Evolutionary conservation across 2,888 invertebrate species (phyloP), one percentile per base, ranked within the genome.

Genomic region (Drosophila neoperkinsi): DNA sequence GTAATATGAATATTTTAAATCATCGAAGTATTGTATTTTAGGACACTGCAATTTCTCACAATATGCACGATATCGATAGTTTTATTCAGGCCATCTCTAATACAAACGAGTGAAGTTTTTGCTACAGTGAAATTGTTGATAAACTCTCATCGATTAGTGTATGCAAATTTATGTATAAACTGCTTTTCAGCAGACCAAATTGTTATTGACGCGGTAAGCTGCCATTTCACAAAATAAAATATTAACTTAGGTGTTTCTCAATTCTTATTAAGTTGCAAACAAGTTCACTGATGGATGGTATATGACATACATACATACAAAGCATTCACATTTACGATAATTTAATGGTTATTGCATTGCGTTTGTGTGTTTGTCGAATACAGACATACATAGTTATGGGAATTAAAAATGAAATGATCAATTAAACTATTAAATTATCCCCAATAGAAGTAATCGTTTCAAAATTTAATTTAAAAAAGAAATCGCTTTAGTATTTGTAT

Each of bases 11-110:
- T 49, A 34, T n/a, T 25, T 31, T 58, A 25, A 51, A 13, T 6
- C 1, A 41, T 60, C 11, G 21, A 11, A 4, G n/a, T 36, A n/a
- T 9, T 49, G 31, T 38, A 16, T n/a, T 1, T 52, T 43, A 36
- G 25, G 31, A 25, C 34, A 43, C 31, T 43, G n/a, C 30, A 7
- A 57, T 21, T 34, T 28, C 4, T 21, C 30, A 34, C 18, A 31
- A 28, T 4, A 30, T 16, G 11, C n/a, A 16, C n/a, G 55, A 31
- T 61, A 61, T 69, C 69, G 71, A 69, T 71, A 60, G 34, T 21
- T 67, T 59, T 11, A 13, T 28, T 28, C 7, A 18, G 16, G 2
- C 21, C 62, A 62, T 61, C 43, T 13, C 61, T 28, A 52, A 33
- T 28, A 51, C 13, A 50, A 49, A 59, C 16, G 51, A 36, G 7